Base-by-base conservation (phyloP, 2,113 vertebrate genomes). In the Poeciliopsis turrubarensis region DNA sequence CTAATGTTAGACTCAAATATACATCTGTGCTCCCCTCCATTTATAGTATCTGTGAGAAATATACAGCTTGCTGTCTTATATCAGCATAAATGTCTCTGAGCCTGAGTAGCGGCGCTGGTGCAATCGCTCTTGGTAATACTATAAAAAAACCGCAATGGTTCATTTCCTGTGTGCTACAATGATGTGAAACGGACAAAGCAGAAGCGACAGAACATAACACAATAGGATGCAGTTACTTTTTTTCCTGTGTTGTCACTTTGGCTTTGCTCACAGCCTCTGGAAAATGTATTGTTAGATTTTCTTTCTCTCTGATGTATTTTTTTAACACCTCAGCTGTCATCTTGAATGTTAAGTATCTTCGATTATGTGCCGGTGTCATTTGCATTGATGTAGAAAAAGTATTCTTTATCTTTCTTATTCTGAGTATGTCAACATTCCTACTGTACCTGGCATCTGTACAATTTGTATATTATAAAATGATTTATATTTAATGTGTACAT, bases 401-500 rank as follows among this genome's bases (percentile, higher is more conserved):
- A 72, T 79, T 82, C 81, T 89, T 85, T 85, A 84, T 88, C 84
- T 83, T 87, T 84, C 78, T 84, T 89, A 79, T 82, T 75, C 84
- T 75, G 60, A 78, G 78, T 81, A 77, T 84, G 87, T 89, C 82
- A 73, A 86, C 80, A 75, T 91, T 89, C 85, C 85, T 90, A 81
- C 84, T 90, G 89, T 87, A 90, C 76, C 87, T 90, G 89, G 86
- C 89, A 89, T 91, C 90, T 95, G 94, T 94, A 95, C 87, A 95
- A 95, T 94, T 94, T 95, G 94, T 95, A 95, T 93, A 93, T 93
- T 93, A 95, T 93, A 95, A 94, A 94, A 93, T 91, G 92, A 94
- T 95, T 95, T 94, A 95, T 94, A 94, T 94, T 94, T 95, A 93
- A 92, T 91, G 91, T 93, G 86, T 83, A 85, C 82, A 88, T 0